Percentiles rank a stretch among this genome's conserved stretches.
These are phyloP conservation scores for Cheumatopsyche charites DNA, from an alignment of 1,140 invertebrate genomes.

Conservation along the genomic window DNA sequence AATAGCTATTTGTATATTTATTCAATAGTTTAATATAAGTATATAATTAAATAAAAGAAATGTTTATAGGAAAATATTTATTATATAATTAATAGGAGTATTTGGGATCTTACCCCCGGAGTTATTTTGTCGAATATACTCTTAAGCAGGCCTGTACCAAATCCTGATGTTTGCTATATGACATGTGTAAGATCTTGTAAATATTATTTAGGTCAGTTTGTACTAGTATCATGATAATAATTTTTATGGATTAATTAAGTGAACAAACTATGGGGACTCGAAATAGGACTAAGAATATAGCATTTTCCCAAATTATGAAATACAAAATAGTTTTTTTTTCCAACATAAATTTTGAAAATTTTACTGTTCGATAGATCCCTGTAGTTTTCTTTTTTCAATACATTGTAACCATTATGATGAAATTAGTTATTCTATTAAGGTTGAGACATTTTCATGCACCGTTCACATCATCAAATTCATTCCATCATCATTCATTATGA, in stretches of 20 bases:
- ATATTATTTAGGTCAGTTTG: conserved; percentile 40
- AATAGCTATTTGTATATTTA: conserved; percentile 10
- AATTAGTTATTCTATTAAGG: conserved; percentile 17
- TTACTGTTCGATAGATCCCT: not conserved
- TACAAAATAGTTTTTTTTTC: not conserved
- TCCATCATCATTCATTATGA: not conserved
- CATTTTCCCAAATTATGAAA: not conserved
- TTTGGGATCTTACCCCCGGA: conserved; percentile 61
- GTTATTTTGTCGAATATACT: conserved; percentile 66
- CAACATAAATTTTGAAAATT: not conserved
- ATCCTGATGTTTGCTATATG: conserved; percentile 62
- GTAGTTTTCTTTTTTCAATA: conserved; percentile 4
- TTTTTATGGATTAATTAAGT: conserved; percentile 8
- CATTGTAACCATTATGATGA: not conserved
- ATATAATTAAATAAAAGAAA: not conserved
- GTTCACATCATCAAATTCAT: no score
- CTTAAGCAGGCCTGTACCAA: conserved; percentile 64
- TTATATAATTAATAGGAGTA: conserved; percentile 41
- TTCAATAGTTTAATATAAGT: conserved; percentile 7
- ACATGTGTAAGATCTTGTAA: conserved; percentile 43
- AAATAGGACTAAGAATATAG: no score
- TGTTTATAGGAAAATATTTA: conserved; percentile 18
- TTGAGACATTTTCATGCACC: conserved; percentile 8
- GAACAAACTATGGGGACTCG: conserved; percentile 18
- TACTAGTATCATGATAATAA: conserved; percentile 23